These are phyloP conservation scores for Chelonus formosanus DNA, from an alignment of 2,888 invertebrate species.

Conservation along the genomic window DNA sequence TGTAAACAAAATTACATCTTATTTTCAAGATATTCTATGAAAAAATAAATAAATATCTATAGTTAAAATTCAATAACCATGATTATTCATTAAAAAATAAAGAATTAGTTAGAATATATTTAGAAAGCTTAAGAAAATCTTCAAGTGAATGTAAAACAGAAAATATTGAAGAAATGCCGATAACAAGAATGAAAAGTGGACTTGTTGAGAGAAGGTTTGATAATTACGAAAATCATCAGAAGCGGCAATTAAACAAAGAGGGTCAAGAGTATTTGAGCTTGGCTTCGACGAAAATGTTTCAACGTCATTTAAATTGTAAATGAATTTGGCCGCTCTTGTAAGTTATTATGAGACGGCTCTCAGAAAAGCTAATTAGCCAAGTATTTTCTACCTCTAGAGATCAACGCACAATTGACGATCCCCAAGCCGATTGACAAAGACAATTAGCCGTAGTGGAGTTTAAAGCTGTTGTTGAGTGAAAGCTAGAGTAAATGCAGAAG, in stretches of 20 bases:
- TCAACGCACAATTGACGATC: conserved; percentile 15
- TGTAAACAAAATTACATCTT: conserved; percentile 63
- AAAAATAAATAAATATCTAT: no score
- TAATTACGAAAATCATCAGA: conserved; percentile 29
- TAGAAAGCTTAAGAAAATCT: neutral
- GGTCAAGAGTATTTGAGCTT: conserved; percentile 22
- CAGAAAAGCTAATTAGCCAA: no score
- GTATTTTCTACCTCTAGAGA: neutral
- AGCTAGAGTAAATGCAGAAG: conserved; percentile 23
- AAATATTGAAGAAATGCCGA: neutral
- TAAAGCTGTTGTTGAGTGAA: conserved; percentile 31
- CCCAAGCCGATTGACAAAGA: conserved; percentile 25
- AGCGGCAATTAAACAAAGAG: conserved; percentile 30
- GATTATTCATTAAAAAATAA: no score
- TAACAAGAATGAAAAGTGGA: conserved; percentile 11
- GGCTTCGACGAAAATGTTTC: conserved; percentile 14
- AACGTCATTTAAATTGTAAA: conserved; percentile 21
- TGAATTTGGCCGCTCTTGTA: conserved; percentile 6
- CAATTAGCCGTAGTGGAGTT: conserved; percentile 39
- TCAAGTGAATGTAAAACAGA: conserved; percentile 3
- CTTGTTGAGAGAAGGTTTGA: conserved; percentile 13
- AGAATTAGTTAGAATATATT: no score
- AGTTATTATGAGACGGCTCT: no score
- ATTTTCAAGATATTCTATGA: no score
- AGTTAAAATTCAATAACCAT: no score